phyloP scores from a whole-genome alignment of 2,797 vertebrate genomes.

The Melopsittacus undulatus region DNA sequence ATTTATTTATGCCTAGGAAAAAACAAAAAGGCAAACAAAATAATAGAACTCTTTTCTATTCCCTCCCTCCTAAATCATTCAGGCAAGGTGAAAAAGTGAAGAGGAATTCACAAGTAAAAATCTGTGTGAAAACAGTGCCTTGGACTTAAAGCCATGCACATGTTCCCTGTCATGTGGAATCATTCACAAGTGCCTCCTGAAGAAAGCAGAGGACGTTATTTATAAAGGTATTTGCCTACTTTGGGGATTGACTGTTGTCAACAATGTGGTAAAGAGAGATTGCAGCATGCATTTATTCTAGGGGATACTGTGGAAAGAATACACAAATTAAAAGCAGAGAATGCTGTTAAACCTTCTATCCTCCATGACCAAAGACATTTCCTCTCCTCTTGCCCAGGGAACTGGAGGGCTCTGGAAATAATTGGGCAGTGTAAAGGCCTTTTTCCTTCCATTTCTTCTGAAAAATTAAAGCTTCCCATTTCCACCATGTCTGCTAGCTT shows the following conservation, averaged over 20 bases:
- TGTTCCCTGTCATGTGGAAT: slow-evolving; percentile 44
- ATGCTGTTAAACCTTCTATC: background rate
- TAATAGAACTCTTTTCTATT: background rate
- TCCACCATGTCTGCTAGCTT: background rate
- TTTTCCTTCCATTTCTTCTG: background rate
- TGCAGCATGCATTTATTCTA: background rate
- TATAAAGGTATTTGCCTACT: slow-evolving; percentile 16
- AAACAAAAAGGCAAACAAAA: slow-evolving; percentile 42
- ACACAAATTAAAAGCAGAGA: background rate
- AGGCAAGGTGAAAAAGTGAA: slow-evolving; percentile 1
- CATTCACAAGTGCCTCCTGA: slow-evolving; percentile 53
- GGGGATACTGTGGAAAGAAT: background rate
- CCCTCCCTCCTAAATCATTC: background rate
- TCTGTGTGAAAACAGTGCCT: slow-evolving; percentile 74
- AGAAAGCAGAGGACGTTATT: background rate
- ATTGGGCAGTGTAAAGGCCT: background rate
- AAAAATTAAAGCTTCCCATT: background rate
- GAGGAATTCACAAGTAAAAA: slow-evolving; percentile 67
- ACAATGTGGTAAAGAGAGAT: background rate
- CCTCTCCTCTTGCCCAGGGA: background rate
- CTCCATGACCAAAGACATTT: background rate
- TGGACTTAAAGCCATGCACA: slow-evolving; percentile 36
- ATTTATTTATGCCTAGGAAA: slow-evolving; percentile 93
- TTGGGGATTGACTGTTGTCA: slow-evolving; percentile 10
- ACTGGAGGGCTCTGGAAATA: background rate